Base-by-base conservation (phyloP, 2,113 vertebrate species). In the Euleptes europaea region DNA sequence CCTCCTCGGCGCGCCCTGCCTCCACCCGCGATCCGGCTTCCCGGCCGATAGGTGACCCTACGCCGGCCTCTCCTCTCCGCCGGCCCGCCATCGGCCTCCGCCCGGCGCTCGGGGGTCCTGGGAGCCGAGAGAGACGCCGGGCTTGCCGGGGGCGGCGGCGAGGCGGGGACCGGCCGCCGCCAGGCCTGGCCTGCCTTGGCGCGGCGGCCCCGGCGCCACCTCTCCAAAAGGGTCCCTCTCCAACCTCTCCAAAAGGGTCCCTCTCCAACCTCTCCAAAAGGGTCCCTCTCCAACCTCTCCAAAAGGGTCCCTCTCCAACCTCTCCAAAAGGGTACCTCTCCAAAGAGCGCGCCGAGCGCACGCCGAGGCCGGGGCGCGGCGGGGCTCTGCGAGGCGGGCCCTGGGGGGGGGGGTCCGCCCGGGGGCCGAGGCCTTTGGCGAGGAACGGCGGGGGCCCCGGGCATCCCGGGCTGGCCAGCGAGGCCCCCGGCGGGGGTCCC, bases 11-110 rank as follows among this genome's bases (percentile, higher is more conserved):
- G 49, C 80, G 12, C 42, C 15, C 49, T 21, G 21, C 65, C 1
- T 4, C 51, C 23, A 4, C 10, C 10, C 91, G 92, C 92, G 77
- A 78, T 95, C 94, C 2, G 86, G 95, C 96, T 95, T 94, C 95
- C 96, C 91, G 42, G 89, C 95, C 95, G 91, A 89, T 95, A 95
- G 95, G 92, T 90, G 95, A 94, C 96, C 93, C 94, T 89, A 94
- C 86, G 87, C 91, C 83, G 83, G 72, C 44, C 85, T 87, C 79
- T 87, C 79, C 91, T 78, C 75, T 73, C 33, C 35, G 26, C 5
- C 66, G 10, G 44, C 78, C 66, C 69, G 67, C 65, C 86, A 67
- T 67, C 66, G n/a, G 74, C 87, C 75, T 60, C 33, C 4, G 74
- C 28, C 88, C 73, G 79, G 77, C 14, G 85, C 82, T 80, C 40